A percentile compares a stretch with the other conserved stretches of the same genome.
phyloP scores from a whole-genome alignment of 2,113 vertebrate species.

The Poecilia latipinna region DNA sequence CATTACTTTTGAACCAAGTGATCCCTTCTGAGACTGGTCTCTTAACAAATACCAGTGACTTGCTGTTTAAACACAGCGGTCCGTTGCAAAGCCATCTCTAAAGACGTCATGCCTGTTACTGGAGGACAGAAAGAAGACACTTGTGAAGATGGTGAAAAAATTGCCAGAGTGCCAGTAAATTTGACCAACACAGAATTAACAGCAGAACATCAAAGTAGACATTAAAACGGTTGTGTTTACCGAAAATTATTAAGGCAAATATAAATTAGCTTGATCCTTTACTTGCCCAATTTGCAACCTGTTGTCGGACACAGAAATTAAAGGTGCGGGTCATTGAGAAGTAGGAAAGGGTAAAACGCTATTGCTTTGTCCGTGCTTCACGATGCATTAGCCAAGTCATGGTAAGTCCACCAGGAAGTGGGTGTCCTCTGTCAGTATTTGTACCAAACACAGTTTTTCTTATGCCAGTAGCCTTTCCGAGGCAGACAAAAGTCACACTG shows the following conservation, averaged over 20 bases:
- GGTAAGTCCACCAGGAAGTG: conserved; percentile 17
- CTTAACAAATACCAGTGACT: conserved; percentile 75
- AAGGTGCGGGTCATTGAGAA: no score
- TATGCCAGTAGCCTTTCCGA: conserved; percentile 2
- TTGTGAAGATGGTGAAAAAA: not conserved
- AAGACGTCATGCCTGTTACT: conserved; percentile 33
- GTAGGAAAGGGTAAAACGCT: not conserved
- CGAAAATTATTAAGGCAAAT: no score
- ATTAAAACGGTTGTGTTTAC: no score
- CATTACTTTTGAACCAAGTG: conserved; percentile 56
- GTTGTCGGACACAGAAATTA: no score
- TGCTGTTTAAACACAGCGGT: conserved; percentile 74
- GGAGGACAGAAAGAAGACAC: not conserved
- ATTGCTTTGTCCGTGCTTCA: conserved; percentile 17
- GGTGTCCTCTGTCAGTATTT: conserved; percentile 21
- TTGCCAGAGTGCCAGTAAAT: no score
- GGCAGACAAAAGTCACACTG: conserved; percentile 36
- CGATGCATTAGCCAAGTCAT: conserved; percentile 38
- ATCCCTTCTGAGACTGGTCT: conserved; percentile 69
- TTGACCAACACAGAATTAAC: no score
- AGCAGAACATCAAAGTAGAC: no score
- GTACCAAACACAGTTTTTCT: conserved; percentile 12
- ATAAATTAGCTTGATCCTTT: no score
- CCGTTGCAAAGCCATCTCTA: conserved; percentile 63
- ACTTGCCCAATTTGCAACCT: no score